Conservation (phyloP, 2,113 vertebrate genomes). For the Cathartes aura region DNA sequence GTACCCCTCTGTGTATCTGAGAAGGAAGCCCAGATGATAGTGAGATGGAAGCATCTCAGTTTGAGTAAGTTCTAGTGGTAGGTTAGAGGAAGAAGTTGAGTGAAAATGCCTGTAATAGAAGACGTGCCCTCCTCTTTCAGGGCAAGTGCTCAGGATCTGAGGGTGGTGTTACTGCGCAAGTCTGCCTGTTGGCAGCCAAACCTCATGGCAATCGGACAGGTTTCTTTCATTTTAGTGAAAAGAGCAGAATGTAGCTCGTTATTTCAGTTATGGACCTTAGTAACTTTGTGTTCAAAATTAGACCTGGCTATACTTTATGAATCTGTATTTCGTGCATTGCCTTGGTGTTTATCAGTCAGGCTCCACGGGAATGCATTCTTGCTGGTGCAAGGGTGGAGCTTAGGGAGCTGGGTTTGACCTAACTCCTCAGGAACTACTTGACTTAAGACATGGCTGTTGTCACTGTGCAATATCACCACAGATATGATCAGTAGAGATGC, state of each 20-base stretch:
- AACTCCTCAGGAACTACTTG: not conserved
- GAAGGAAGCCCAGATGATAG: not conserved
- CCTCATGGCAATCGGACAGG: too few relatives aligned
- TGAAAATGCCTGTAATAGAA: not conserved
- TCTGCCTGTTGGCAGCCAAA: not conserved
- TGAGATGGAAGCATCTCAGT: not conserved
- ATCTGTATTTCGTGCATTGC: not conserved
- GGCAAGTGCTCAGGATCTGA: not conserved
- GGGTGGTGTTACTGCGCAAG: not conserved
- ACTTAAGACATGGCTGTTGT: not conserved
- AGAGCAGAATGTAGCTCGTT: not conserved
- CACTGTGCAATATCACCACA: not conserved
- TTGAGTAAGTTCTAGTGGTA: too few relatives aligned
- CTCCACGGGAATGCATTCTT: not conserved
- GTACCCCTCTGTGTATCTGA: not conserved
- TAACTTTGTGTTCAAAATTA: not conserved
- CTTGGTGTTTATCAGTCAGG: not conserved
- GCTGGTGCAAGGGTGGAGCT: not conserved
- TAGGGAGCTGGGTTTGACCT: not conserved
- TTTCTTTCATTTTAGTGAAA: not conserved
- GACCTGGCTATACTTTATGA: too few relatives aligned
- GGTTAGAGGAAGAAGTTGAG: not conserved
- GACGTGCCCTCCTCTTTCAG: not conserved
- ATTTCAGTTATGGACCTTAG: not conserved
- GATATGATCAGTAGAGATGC: not conserved